Evolutionary conservation across 2,113 vertebrate species (phyloP).

Genomic region (Otis tarda): DNA sequence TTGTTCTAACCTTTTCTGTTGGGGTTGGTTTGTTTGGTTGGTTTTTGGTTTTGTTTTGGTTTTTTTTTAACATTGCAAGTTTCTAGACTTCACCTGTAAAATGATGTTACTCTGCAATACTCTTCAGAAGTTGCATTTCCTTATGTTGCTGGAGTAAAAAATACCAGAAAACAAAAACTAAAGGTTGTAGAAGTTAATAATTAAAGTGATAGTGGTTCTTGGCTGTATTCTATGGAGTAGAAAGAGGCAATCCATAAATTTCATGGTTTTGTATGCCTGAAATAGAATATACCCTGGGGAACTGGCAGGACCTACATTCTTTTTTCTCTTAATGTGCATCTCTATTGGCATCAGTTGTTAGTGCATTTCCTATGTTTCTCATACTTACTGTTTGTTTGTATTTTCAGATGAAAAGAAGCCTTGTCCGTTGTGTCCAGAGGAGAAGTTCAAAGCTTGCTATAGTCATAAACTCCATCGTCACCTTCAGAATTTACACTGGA

Average conservation of each 20-base stretch:
- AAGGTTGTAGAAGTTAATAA: not conserved
- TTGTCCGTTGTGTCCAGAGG: slow-evolving; percentile 92
- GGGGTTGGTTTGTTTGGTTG: too few relatives aligned
- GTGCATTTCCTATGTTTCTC: not conserved
- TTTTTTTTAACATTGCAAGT: not conserved
- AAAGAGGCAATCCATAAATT: not conserved
- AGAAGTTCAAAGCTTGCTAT: slow-evolving; percentile 91
- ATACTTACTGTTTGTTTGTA: not conserved
- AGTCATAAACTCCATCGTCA: slow-evolving; percentile 90
- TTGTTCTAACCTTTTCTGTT: not conserved
- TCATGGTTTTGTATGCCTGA: not conserved
- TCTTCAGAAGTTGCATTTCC: not conserved
- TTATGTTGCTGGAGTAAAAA: not conserved
- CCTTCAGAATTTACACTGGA: slow-evolving; percentile 97
- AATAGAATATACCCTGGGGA: not conserved
- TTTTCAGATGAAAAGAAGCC: slow-evolving; percentile 83
- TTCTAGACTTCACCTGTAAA: not conserved
- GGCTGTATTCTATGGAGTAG: not conserved
- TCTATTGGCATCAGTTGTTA: not conserved
- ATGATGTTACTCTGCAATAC: not conserved
- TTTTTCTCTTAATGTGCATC: not conserved
- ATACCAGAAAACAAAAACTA: not conserved
- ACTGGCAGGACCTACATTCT: not conserved
- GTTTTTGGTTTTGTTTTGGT: too few relatives aligned
- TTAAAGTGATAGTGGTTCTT: not conserved